Conservation (phyloP, 1,140 invertebrate genomes). For the Antheraea mylitta region DNA sequence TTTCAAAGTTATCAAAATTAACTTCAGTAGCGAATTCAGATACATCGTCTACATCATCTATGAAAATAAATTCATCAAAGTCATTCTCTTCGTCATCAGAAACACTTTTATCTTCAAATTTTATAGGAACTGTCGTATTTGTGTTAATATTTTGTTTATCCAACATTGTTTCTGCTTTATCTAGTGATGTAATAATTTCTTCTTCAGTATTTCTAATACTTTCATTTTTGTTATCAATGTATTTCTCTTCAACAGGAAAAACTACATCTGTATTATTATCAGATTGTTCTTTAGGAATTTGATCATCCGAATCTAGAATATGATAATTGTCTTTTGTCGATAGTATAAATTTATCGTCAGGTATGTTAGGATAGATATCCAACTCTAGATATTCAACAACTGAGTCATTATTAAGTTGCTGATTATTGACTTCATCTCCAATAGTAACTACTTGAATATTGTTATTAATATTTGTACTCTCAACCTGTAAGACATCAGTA, state of each 20-base stretch:
- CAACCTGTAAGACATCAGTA: not conserved
- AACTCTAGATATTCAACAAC: not conserved
- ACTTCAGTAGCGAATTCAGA: not conserved
- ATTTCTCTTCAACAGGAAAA: not conserved
- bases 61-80: conserved; percentile 9
- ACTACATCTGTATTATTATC: not conserved
- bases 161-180: not conserved
- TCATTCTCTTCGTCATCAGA: not conserved
- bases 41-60: not conserved
- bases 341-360: not conserved
- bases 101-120: not conserved
- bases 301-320: not conserved
- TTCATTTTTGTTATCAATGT: not conserved
- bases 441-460: not conserved
- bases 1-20: conserved; percentile 1
- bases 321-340: not conserved
- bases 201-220: not conserved
- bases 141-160: not conserved
- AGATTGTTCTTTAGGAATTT: too few species aligned
- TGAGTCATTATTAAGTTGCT: not conserved
- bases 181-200: not conserved
- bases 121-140: not conserved
- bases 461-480: not conserved
- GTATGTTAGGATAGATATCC: not conserved
- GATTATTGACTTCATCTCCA: not conserved